phyloP scores from a whole-genome alignment of 2,797 vertebrate species.

The Tapirus indicus region DNA sequence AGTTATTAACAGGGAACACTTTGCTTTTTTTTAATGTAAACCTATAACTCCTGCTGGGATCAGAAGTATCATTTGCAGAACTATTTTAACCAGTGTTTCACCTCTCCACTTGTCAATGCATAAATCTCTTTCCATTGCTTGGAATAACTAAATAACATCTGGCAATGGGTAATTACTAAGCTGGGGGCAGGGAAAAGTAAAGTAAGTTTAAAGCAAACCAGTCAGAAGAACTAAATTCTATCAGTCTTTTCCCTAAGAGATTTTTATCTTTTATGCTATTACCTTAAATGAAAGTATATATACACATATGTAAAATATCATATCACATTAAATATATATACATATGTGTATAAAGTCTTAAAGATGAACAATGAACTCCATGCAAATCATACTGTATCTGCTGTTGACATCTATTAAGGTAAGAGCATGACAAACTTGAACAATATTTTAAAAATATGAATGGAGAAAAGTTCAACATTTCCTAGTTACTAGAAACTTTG shows the following conservation, averaged over 20 bases:
- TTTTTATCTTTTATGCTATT: conserved; percentile 53
- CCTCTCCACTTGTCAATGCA: conserved; percentile 86
- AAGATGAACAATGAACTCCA: not conserved
- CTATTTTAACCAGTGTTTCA: conserved; percentile 86
- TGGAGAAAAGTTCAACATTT: not conserved
- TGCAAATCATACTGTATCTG: not conserved
- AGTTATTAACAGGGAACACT: conserved; percentile 82
- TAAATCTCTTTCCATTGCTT: conserved; percentile 88
- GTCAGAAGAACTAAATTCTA: conserved; percentile 31
- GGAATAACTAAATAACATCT: conserved; percentile 85
- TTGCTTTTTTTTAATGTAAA: conserved; percentile 71
- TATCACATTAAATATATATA: no score
- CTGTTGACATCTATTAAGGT: not conserved
- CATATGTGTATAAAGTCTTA: not conserved
- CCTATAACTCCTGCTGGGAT: conserved; percentile 86
- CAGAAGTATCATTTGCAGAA: conserved; percentile 87
- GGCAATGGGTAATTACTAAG: conserved; percentile 60
- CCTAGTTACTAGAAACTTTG: not conserved
- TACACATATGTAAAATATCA: not conserved
- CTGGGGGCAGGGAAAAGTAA: conserved; percentile 8
- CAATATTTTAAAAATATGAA: not conserved
- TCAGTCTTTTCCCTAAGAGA: not conserved
- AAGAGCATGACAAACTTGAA: not conserved
- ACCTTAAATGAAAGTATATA: not conserved
- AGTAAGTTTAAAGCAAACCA: conserved; percentile 63